Base-by-base conservation (phyloP, 2,113 vertebrate genomes). In the Dolichallabes microphthalmus region DNA sequence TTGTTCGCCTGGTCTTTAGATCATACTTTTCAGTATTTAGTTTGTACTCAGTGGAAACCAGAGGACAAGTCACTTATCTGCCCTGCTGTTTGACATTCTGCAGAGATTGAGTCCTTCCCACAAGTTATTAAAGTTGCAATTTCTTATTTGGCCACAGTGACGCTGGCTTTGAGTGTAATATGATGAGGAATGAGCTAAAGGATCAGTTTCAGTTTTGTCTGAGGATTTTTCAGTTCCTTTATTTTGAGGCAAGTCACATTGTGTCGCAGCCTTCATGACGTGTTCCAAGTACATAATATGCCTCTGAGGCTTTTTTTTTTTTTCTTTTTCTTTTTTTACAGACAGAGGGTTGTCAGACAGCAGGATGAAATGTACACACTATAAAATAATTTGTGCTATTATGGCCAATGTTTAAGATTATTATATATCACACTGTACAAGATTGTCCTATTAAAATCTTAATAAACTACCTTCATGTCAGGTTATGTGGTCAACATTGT, bases 1-100 rank as follows among this genome's bases (percentile, higher is more conserved):
- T 25, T 57, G 80, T 55, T 57, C 13, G 57, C 4, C 25, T 71
- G 68, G 35, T 73, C 22, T 35, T 58, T 22, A 39, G 19, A 73
- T 82, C 9, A 58, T 82, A 32, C 53, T 58, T n/a, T 83, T 74
- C 22, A 61, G 68, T 15, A 53, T 82, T 32, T 71, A 82, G 58
- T 60, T 61, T 61, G 15, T 19, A 50, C 14, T 22, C 5, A n/a
- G 53, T 74, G 55, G 58, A 60, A 61, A 74, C 55, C 25, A 19
- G 55, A 74, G 32, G 25, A 10, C 45, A 52, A 27, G n/a, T 9
- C n/a, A 52, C 32, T 73, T 12, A 74, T 83, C 66, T 73, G 81
- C 39, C 53, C 12, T 58, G 55, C 66, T 82, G 82, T 73, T 58
- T 58, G 17, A 58, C 52, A 45, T 35, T 55, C 53, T 4, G 27